Evolutionary conservation across 2,888 invertebrate species (phyloP).

Genomic region (Drosophila rubida): DNA sequence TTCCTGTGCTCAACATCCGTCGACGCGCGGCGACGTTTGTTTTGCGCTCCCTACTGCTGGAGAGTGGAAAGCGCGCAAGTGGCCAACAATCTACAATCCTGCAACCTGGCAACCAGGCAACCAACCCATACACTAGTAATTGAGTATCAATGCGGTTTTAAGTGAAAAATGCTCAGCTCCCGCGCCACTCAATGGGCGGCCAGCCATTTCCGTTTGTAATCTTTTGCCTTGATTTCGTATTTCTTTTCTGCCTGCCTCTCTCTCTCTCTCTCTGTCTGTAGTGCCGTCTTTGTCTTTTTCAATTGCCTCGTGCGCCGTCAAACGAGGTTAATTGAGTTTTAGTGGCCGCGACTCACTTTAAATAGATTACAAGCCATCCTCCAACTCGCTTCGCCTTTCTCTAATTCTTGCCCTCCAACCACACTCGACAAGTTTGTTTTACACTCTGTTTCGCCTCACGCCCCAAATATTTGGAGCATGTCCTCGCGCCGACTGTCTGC

Average conservation of each 20-base stretch:
- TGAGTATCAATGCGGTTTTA: constrained; percentile 82
- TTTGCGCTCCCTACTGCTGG: constrained; percentile 31
- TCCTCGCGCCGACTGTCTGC: neutral
- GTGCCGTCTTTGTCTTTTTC: constrained; percentile 44
- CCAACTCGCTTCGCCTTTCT: neutral
- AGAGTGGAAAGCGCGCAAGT: constrained; percentile 4
- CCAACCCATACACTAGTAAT: constrained; percentile 61
- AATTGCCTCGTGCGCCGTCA: constrained; percentile 64
- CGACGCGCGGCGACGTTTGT: constrained; percentile 52
- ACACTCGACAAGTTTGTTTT: constrained; percentile 64
- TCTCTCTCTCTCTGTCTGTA: constrained; percentile 2
- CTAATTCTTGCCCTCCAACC: neutral
- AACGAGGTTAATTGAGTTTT: constrained; percentile 83
- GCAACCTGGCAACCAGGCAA: constrained; percentile 51
- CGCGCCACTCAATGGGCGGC: constrained; percentile 36
- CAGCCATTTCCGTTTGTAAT: constrained; percentile 71
- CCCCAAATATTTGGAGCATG: constrained; percentile 72
- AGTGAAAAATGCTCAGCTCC: constrained; percentile 71
- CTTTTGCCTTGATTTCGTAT: constrained; percentile 73
- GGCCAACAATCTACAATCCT: constrained; percentile 24
- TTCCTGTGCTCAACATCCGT: constrained; percentile 68
- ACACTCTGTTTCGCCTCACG: constrained; percentile 45
- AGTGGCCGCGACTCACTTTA: constrained; percentile 78
- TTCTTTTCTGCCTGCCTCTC: constrained; percentile 19
- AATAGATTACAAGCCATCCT: constrained; percentile 72